Evolutionary conservation across 1,140 invertebrate genomes (phyloP).

Genomic region (Camponotus vicinus): DNA sequence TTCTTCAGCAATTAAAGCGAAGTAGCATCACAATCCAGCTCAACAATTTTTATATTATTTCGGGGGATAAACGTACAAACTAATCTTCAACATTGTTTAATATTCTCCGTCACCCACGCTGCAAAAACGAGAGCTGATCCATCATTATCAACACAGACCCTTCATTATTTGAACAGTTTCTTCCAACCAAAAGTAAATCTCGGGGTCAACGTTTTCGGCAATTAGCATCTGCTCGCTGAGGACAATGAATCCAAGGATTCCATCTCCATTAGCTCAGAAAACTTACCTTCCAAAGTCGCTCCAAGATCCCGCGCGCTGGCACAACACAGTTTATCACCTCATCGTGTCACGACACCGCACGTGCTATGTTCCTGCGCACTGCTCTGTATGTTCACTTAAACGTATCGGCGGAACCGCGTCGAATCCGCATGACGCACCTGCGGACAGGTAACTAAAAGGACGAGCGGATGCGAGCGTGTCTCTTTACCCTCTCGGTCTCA

Average conservation of each 20-base stretch:
- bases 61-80: background rate
- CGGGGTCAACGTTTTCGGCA: slow-evolving; percentile 1
- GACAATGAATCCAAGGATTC: background rate
- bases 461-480: background rate
- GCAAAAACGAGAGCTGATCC: background rate
- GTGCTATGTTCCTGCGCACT: slow-evolving; percentile 58
- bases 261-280: background rate
- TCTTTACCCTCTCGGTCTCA: slow-evolving; percentile 60
- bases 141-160: background rate
- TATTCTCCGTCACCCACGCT: background rate
- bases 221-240: background rate
- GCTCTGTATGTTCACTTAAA: slow-evolving; percentile 45
- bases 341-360: slow-evolving; percentile 69
- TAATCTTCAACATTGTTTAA: background rate
- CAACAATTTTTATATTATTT: background rate
- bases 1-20: background rate
- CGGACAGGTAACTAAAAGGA: slow-evolving; percentile 28
- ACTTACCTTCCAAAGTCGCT: slow-evolving; percentile 71
- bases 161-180: background rate
- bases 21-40: background rate
- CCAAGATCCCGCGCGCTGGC: slow-evolving; percentile 56
- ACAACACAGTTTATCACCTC: slow-evolving; percentile 71
- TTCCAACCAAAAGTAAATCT: background rate
- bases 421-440: slow-evolving; percentile 59
- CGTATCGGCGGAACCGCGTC: slow-evolving; percentile 32